Conservation (phyloP, 1,140 invertebrate genomes). For the Drosophila nigrodunni region DNA sequence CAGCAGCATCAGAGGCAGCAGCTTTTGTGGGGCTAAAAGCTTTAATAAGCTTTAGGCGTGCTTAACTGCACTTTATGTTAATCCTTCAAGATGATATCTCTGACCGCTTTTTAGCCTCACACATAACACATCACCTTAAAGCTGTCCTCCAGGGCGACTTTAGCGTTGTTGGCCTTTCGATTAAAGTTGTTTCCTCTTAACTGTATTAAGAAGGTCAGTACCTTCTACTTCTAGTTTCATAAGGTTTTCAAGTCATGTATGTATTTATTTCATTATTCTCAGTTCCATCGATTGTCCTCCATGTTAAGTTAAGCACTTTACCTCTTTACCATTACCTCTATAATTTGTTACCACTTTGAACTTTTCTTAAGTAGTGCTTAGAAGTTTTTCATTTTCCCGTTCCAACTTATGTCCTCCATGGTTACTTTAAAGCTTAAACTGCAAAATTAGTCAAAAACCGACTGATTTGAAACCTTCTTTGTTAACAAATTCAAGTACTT, state of each 20-base stretch:
- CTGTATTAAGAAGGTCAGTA: no score
- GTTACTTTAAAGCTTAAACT: not conserved
- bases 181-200: no score
- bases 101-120: not conserved
- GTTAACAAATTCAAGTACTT: not conserved
- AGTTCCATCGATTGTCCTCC: not conserved
- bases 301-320: not conserved
- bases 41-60: constrained; percentile 26
- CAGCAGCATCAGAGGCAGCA: not conserved
- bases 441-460: not conserved
- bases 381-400: no score
- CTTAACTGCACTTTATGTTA: constrained; percentile 40
- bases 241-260: no score
- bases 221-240: no score
- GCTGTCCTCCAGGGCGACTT: not conserved
- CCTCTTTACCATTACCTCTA: no score
- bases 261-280: no score
- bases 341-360: no score
- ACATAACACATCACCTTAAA: not conserved
- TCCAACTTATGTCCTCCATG: not conserved
- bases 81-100: constrained; percentile 11
- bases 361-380: no score
- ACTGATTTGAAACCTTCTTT: not conserved
- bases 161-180: not conserved
- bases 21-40: constrained; percentile 34